Base-by-base conservation (phyloP, 2,113 vertebrate species). In the Eclectus roratus region DNA sequence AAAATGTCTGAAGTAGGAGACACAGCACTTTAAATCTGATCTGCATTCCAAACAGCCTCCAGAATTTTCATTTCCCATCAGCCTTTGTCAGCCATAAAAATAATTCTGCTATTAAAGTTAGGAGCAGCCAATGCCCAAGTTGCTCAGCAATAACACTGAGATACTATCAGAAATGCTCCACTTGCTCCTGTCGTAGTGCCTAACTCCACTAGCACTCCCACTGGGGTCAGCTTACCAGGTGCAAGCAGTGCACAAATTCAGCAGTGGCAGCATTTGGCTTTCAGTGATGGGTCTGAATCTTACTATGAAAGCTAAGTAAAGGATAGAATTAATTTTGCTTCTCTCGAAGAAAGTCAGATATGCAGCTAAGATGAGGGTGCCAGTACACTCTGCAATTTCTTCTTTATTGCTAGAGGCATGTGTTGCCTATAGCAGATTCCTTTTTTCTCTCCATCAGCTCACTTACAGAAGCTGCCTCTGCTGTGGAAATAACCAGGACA, bases 31-130 rank as follows among this genome's bases (percentile, higher is more conserved):
- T 12, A 78, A 72, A 85, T 56, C 33, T 80, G 46, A 93, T 79
- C 73, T 65, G 31, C 55, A 72, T 69, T 93, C 55, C 84, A 85
- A 81, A 93, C 16, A 56, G 43, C 28, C 12, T 86, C 28, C 37
- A 78, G n/a, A 49, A 58, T 78, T 83, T 80, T 93, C 10, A 39
- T 81, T 89, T 80, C 49, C 77, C 24, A 63, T 63, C 76, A 79
- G 46, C 17, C 19, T 76, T 79, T 85, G n/a, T 89, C 56, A 94
- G 37, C 13, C n/a, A 65, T 61, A 69, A 88, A 94, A 91, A 60
- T 8, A 77, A 4, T 76, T 85, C 44, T 85, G 78, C 28, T 17
- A 41, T 37, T 82, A 66, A 85, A 84, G 58, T 41, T 28, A 35
- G 55, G 39, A 83, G n/a, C 44, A 88, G 37, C 10, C 68, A 70